Evolutionary conservation across 2,797 vertebrate species (phyloP), one percentile per base, ranked within the genome.

Genomic region (Poliocrania exsul): DNA sequence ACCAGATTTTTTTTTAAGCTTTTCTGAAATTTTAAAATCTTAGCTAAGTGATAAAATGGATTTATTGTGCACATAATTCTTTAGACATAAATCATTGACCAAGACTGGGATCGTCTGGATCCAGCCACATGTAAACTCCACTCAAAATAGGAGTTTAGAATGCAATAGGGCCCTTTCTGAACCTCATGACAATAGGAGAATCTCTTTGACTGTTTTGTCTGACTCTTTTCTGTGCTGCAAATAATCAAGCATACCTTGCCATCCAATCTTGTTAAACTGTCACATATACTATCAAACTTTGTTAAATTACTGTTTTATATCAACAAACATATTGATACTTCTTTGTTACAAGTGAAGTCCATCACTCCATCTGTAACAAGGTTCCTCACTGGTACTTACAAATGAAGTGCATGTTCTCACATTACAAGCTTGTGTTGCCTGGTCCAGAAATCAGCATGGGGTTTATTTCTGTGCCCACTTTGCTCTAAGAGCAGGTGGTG

Each of bases 381-480:
- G 38, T 38, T 92, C 31, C 64, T 62, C 57, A 51, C 46, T 35
- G 15, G 11, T 40, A 62, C 28, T 81, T 86, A 47, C 8, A 88
- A 92, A 82, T 77, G 66, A 85, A 88, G 26, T 11, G 8, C 9
- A 15, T 53, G 9, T 38, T 81, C 33, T 89, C 61, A 67, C 13
- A 37, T 54, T 54, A 65, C 25, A 64, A 61, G 29, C 3, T 31
- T 40, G 20, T 62, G 42, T 46, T 65, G 24, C 17, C 44, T 0
- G 1, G 5, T 88, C 65, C 56, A 81, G 88, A 95, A 91, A 44
- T 31, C 79, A 83, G 35, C 19, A 54, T 53, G 58, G 33, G 46
- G 75, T 96, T 93, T 79, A 83, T 84, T 88, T 86, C 51, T 81
- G 56, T 54, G 25, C 58, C 40, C 8, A 28, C 51, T 86, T 93